Percentiles rank a stretch among this genome's conserved stretches.
Evolutionary conservation across 2,797 vertebrate species (phyloP).

Genomic region (Podargus strigoides): DNA sequence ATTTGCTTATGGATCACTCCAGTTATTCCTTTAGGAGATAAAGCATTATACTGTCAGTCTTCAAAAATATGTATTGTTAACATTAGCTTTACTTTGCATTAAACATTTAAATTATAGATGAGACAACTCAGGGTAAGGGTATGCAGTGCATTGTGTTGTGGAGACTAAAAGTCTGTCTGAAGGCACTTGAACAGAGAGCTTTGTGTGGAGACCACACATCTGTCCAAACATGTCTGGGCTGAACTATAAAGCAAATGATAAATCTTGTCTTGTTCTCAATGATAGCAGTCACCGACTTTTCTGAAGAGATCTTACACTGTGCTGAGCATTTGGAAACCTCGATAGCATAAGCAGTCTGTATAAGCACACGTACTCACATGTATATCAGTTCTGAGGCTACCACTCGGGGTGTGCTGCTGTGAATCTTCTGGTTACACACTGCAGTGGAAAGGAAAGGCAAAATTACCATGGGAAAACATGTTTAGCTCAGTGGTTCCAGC

Average conservation of each 20-base stretch:
- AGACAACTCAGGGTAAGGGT: neutral
- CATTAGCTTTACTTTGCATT: constrained; percentile 43
- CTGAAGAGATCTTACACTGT: neutral
- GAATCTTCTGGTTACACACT: neutral
- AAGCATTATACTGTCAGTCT: constrained; percentile 8
- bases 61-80: constrained; percentile 22
- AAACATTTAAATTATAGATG: constrained; percentile 50
- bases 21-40: constrained; percentile 48
- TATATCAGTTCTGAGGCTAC: neutral
- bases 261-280: neutral
- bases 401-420: neutral
- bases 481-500: neutral
- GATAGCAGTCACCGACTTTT: neutral
- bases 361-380: too few species aligned
- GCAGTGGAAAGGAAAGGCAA: neutral
- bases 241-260: neutral
- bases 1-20: constrained; percentile 34
- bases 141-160: neutral
- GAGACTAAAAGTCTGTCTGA: constrained; percentile 27
- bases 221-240: neutral
- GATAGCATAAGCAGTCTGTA: too few species aligned
- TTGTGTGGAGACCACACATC: neutral
- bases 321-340: neutral
- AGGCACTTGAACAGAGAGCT: neutral
- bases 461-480: neutral